Conservation (phyloP, 2,797 vertebrate species). For the Eulemur albifrons region DNA sequence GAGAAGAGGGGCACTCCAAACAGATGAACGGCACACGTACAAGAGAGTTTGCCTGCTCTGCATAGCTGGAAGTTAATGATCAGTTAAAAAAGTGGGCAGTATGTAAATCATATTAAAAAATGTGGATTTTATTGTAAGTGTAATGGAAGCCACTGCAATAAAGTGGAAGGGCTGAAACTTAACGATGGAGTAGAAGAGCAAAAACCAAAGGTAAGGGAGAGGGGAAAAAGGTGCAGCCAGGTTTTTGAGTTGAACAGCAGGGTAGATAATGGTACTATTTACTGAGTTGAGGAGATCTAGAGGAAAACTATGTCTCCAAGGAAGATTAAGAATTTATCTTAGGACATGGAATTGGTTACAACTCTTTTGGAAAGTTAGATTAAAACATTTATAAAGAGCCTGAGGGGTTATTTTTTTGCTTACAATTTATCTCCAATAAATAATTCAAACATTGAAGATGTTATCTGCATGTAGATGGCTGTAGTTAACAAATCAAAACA, state of each 20-base stretch:
- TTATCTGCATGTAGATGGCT: background rate
- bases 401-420: background rate
- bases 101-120: background rate
- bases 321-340: background rate
- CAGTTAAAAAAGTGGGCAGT: background rate
- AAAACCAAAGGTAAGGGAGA: background rate
- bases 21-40: background rate
- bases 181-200: background rate
- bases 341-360: background rate
- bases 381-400: background rate
- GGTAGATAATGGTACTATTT: background rate
- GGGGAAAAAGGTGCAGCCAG: background rate
- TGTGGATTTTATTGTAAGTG: background rate
- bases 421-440: background rate
- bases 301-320: background rate
- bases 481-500: background rate
- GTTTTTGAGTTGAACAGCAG: background rate
- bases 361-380: background rate
- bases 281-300: background rate
- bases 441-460: constrained; percentile 15
- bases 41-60: background rate
- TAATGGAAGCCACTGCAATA: background rate
- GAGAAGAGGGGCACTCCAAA: background rate
- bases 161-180: background rate
- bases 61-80: background rate